phyloP scores from a whole-genome alignment of 2,888 invertebrate genomes.

The Minunthozetes semirufus region DNA sequence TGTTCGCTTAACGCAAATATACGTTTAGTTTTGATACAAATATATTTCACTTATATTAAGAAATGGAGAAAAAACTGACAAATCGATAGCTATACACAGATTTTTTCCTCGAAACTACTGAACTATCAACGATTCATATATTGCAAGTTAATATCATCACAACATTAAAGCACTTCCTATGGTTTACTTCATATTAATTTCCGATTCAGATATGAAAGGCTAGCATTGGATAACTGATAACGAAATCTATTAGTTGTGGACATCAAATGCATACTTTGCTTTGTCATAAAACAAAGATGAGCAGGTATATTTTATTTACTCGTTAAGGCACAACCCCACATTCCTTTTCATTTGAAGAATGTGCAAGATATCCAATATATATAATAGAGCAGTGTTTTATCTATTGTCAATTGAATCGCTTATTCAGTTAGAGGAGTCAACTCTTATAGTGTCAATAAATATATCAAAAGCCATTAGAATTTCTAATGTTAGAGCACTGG shows the following conservation, averaged over 20 bases:
- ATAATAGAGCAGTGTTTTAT: too few relatives aligned
- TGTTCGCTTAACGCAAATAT: background rate
- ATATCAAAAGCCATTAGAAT: too few relatives aligned
- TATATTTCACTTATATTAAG: background rate
- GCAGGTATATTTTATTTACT: too few relatives aligned
- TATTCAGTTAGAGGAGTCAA: too few relatives aligned
- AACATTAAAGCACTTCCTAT: background rate
- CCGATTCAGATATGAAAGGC: slow-evolving; percentile 17
- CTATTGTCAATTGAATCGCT: too few relatives aligned
- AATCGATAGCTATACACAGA: background rate
- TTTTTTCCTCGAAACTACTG: background rate
- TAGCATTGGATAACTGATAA: slow-evolving; percentile 19
- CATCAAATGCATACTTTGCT: slow-evolving; percentile 2
- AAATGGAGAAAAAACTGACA: too few relatives aligned
- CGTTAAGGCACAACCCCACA: too few relatives aligned
- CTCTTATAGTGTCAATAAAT: too few relatives aligned
- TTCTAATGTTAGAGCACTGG: too few relatives aligned
- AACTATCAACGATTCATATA: background rate
- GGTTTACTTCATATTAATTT: slow-evolving; percentile 29
- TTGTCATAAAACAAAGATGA: too few relatives aligned
- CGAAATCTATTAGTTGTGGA: background rate
- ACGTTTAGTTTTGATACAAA: background rate
- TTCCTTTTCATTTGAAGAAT: too few relatives aligned
- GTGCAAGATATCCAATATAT: too few relatives aligned
- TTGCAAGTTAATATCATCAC: background rate